Evolutionary conservation across 2,888 invertebrate species (phyloP), one percentile per base, ranked within the genome.

Genomic region (Platycheirus rosarum): DNA sequence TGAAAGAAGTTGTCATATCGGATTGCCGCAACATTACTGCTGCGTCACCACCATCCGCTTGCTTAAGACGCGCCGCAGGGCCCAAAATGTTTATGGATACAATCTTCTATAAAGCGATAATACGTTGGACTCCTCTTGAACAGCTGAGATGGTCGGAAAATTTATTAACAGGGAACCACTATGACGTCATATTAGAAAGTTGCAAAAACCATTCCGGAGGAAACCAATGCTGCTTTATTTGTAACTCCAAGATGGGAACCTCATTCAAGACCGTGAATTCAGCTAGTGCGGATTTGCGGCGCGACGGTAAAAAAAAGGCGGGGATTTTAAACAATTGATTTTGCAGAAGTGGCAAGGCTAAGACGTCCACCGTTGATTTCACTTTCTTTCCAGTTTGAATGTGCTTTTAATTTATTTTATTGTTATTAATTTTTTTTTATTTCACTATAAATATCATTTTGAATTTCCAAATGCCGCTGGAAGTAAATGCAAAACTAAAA

Each of bases 341-440:
- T 65, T 73, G 65, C 73, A 55, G 65, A 53, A 32, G 11, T 29
- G 20, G 46, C 23, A 37, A 62, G 9, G 62, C 23, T 62, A 16
- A 40, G 40, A 14, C 13, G 11, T 7, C 18, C 20, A 23, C 18
- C 6, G 23, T 55, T 49, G 70, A 69, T 76, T 70, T 76, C 76
- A 70, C 70, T 76, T 76, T 70, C 76, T 55, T 71, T 77, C 70
- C 76, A 70, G 76, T 76, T 76, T 76, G n/a, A n/a, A 48, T 70
- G 9, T 55, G 70, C 49, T 65, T 76, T 76, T 60, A 62, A 62
- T 76, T 55, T 53, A 76, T 62, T 73, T 76, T 77, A 77, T 42
- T 57, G 63, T 71, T 77, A 65, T 57, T 71, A 49, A 66, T 74
- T 20, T 48, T 57, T 9, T 49, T 57, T 46, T 63, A 4, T 57